phyloP scores from a whole-genome alignment of 2,113 vertebrate species.

The Copsychus sechellarum region DNA sequence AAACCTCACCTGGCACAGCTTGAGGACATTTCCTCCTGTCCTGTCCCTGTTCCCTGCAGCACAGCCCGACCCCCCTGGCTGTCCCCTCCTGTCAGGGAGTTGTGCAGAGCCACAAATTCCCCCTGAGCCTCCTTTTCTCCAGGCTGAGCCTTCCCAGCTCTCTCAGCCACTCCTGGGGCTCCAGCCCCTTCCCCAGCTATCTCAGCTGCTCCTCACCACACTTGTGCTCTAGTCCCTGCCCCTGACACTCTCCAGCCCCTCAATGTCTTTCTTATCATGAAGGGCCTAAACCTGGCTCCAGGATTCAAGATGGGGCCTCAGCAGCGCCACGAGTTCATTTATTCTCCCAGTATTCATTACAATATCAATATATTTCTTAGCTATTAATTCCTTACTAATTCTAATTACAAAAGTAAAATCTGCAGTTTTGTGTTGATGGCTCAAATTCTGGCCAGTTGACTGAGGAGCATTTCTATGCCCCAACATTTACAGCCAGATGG shows the following conservation, averaged over 20 bases:
- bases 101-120: neutral
- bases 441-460: neutral
- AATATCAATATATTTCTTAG: neutral
- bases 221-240: neutral
- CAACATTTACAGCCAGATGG: neutral
- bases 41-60: neutral
- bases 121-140: neutral
- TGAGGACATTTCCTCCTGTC: fast-evolving
- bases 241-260: neutral
- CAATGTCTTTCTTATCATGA: neutral
- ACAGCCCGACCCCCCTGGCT: fast-evolving
- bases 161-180: neutral
- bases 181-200: neutral
- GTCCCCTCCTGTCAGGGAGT: neutral
- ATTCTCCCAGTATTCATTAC: neutral
- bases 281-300: neutral
- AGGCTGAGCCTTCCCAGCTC: neutral
- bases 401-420: neutral
- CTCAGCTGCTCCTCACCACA: neutral
- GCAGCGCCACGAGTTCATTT: neutral
- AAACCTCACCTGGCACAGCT: neutral
- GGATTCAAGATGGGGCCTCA: neutral
- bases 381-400: neutral
- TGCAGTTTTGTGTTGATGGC: neutral
- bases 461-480: neutral